Evolutionary conservation across 2,113 vertebrate species (phyloP).

Genomic region (Callipepla squamata): DNA sequence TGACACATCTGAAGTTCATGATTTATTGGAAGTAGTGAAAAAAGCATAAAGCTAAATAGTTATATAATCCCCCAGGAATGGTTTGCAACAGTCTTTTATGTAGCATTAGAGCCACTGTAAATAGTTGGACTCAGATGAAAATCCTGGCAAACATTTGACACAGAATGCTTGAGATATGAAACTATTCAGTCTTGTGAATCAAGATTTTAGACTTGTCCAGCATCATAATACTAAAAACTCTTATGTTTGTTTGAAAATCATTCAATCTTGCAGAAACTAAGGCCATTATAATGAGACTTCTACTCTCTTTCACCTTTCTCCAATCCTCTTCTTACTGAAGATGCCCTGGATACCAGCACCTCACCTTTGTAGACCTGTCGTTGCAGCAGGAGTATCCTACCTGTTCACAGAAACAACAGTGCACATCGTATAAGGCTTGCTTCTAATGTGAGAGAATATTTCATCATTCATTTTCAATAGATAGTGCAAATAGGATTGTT

Average conservation of each 20-base stretch:
- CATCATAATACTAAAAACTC: neutral
- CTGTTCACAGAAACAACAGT: neutral
- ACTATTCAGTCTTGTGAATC: conserved; percentile 64
- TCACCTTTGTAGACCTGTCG: neutral
- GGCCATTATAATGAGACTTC: neutral
- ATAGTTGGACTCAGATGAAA: conserved; percentile 72
- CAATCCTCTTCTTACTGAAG: neutral
- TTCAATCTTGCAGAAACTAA: neutral
- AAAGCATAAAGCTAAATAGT: conserved; percentile 76
- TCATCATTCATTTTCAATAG: neutral
- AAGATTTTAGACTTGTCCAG: conserved; percentile 41
- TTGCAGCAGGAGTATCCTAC: neutral
- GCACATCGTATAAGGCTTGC: neutral
- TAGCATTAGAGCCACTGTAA: conserved; percentile 67
- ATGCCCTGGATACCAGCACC: accelerated
- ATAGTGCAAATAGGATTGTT: neutral
- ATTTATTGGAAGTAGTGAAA: conserved; percentile 72
- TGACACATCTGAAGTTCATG: conserved; percentile 67
- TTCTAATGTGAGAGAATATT: neutral
- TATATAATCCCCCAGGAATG: conserved; percentile 49
- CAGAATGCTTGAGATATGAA: conserved; percentile 65
- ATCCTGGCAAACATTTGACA: conserved; percentile 70
- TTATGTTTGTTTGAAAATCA: neutral
- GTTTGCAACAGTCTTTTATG: conserved; percentile 58
- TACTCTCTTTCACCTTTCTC: accelerated